Evolutionary conservation across 2,888 invertebrate genomes (phyloP).

Genomic region (Bibio marci): DNA sequence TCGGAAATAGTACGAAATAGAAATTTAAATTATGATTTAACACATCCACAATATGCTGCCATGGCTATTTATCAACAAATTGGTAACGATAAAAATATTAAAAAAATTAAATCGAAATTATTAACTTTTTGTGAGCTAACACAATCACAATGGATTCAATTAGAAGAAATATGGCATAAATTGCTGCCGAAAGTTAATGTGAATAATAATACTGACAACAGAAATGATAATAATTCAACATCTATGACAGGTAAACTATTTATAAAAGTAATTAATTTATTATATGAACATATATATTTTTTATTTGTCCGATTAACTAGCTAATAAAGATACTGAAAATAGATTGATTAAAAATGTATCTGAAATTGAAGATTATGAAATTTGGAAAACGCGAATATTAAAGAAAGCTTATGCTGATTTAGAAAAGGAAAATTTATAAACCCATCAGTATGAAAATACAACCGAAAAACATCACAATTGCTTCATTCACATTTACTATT

Average conservation of each 20-base stretch:
- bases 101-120: constrained; percentile 37
- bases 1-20: constrained; percentile 26
- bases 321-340: too few relatives aligned
- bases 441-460: too few relatives aligned
- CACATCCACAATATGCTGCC: constrained; percentile 44
- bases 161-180: constrained; percentile 40
- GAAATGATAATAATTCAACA: constrained; percentile 1
- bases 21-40: constrained; percentile 34
- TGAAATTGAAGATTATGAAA: constrained; percentile 37
- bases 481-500: too few relatives aligned
- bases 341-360: too few relatives aligned
- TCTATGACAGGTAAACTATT: too few relatives aligned
- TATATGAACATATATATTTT: too few relatives aligned
- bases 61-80: constrained; percentile 42
- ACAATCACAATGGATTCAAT: constrained; percentile 39
- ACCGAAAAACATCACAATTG: too few relatives aligned
- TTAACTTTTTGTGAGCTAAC: constrained; percentile 39
- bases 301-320: too few relatives aligned
- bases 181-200: constrained; percentile 5
- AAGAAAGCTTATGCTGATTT: too few relatives aligned
- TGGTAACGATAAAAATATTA: constrained; percentile 40
- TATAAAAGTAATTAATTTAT: too few relatives aligned
- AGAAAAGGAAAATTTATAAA: too few relatives aligned
- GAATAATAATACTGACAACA: constrained; percentile 10
- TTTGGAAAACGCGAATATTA: constrained; percentile 42